Evolutionary conservation across 1,140 invertebrate genomes (phyloP).

Genomic region (Brachionus rubens): DNA sequence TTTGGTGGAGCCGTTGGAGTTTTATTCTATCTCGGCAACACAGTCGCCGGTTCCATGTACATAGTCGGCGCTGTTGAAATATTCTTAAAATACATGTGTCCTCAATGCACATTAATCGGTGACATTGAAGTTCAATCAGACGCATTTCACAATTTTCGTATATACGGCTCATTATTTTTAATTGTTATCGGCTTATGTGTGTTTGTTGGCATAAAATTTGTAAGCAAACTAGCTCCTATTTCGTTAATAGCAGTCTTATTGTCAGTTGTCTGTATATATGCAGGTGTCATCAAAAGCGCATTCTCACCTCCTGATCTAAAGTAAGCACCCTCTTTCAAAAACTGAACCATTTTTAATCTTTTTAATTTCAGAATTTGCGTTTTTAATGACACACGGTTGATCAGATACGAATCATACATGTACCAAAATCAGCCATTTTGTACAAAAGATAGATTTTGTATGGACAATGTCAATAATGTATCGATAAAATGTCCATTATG

Average conservation of each 20-base stretch:
- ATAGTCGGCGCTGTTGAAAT: conserved; percentile 92
- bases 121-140: conserved; percentile 62
- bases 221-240: conserved; percentile 95
- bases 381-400: conserved; percentile 37
- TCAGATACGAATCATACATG: conserved; percentile 39
- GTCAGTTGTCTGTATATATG: conserved; percentile 92
- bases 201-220: conserved; percentile 93
- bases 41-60: conserved; percentile 96
- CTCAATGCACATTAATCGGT: conserved; percentile 82
- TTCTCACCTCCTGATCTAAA: conserved; percentile 28
- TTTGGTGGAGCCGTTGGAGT: conserved; percentile 97
- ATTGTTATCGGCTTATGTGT: conserved; percentile 87
- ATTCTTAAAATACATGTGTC: conserved; percentile 94
- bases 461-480: not conserved
- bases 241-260: conserved; percentile 91
- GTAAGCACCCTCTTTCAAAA: too few relatives aligned
- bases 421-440: conserved; percentile 6
- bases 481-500: conserved; percentile 23
- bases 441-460: not conserved
- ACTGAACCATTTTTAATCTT: too few relatives aligned
- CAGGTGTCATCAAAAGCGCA: conserved; percentile 64
- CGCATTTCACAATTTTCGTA: conserved; percentile 83
- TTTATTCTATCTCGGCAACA: conserved; percentile 96
- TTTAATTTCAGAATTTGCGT: conserved; percentile 37
- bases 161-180: conserved; percentile 87